Conservation (phyloP, 1,140 invertebrate species). For the Brachionus rubens region DNA sequence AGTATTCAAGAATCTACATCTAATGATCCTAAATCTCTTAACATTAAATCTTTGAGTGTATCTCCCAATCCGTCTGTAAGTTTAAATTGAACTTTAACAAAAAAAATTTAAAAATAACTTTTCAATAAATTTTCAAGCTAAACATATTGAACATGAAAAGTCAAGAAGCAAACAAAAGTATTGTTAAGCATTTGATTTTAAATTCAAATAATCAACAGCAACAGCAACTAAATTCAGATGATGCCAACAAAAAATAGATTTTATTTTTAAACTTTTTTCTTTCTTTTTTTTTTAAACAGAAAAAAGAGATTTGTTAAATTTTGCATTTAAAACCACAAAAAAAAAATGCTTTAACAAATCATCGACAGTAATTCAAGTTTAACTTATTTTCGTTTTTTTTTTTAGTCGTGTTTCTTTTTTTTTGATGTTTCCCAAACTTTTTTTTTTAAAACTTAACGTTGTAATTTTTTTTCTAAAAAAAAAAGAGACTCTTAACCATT, state of each 20-base stretch:
- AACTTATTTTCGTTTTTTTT: neutral
- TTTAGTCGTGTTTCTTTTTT: neutral
- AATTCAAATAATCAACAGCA: neutral
- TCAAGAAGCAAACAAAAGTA: too few species aligned
- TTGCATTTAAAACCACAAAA: neutral
- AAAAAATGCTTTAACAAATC: neutral
- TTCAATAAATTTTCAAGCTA: too few species aligned
- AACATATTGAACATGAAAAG: too few species aligned
- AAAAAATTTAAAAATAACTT: too few species aligned
- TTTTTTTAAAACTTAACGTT: neutral
- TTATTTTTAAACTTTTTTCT: too few species aligned
- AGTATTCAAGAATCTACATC: conserved; percentile 14
- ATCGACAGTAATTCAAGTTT: conserved; percentile 6
- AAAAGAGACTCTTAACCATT: neutral
- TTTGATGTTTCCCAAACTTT: conserved; percentile 13
- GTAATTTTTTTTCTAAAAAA: neutral
- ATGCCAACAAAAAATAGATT: too few species aligned
- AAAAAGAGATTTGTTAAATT: neutral
- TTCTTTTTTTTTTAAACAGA: too few species aligned
- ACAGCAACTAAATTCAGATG: neutral
- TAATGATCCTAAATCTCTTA: too few species aligned
- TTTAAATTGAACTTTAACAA: neutral
- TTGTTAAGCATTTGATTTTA: neutral
- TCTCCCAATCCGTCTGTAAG: neutral
- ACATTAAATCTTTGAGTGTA: too few species aligned